phyloP scores from a whole-genome alignment of 2,888 invertebrate genomes.

The Dorcus parallelipipedus region DNA sequence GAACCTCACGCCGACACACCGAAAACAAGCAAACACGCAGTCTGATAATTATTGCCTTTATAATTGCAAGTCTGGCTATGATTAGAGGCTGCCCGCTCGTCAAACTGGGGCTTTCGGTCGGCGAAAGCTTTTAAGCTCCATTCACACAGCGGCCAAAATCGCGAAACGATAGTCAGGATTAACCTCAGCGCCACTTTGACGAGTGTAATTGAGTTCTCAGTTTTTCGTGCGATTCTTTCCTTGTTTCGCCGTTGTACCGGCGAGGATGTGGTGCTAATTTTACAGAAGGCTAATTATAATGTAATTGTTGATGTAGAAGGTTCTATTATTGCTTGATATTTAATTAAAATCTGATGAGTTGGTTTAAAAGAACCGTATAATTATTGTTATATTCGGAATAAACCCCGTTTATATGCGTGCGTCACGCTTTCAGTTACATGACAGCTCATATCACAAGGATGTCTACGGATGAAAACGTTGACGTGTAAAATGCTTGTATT shows the following conservation, averaged over 20 bases:
- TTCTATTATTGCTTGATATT: not conserved
- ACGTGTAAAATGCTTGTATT: too few species aligned
- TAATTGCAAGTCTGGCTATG: conserved; percentile 42
- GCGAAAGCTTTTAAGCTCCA: not conserved
- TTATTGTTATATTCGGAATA: not conserved
- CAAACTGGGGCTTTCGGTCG: conserved; percentile 29
- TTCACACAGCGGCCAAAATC: conserved; percentile 29
- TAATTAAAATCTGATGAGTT: not conserved
- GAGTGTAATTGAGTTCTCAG: conserved; percentile 45
- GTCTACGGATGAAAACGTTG: too few species aligned
- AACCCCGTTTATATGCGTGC: not conserved
- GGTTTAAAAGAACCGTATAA: not conserved
- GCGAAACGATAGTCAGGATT: conserved; percentile 34
- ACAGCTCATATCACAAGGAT: too few species aligned
- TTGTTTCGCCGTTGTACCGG: not conserved
- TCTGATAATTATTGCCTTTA: conserved; percentile 40
- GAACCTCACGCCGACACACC: conserved; percentile 36
- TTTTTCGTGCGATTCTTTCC: conserved; percentile 31
- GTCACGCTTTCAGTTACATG: too few species aligned
- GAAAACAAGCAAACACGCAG: conserved; percentile 44
- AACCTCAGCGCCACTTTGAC: conserved; percentile 33
- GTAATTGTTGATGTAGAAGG: conserved; percentile 32
- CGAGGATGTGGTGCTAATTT: conserved; percentile 31
- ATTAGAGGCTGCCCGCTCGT: conserved; percentile 42
- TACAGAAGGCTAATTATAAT: conserved; percentile 34